Percentiles rank a stretch among this genome's conserved stretches.
Evolutionary conservation across 2,113 vertebrate genomes (phyloP).

Genomic region (Apodemus sylvaticus): DNA sequence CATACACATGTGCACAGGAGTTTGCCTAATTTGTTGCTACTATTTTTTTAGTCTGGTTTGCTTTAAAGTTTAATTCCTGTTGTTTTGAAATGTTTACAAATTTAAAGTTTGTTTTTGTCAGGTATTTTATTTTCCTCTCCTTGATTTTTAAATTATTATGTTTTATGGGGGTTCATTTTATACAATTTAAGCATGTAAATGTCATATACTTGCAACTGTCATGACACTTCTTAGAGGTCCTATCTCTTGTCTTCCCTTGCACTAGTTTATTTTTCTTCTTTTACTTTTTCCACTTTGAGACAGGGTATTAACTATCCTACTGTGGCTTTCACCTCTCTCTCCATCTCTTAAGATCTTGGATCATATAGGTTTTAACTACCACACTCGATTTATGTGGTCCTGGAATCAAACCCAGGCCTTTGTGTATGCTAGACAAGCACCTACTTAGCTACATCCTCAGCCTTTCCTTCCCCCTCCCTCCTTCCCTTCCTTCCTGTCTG

Average conservation of each 20-base stretch:
- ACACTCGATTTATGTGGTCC: too few species aligned
- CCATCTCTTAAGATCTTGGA: too few species aligned
- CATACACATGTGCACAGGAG: background rate
- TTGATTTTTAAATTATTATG: background rate
- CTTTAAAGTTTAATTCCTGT: background rate
- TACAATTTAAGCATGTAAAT: background rate
- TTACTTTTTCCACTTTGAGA: background rate
- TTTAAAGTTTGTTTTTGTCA: slow-evolving; percentile 19
- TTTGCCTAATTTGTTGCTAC: background rate
- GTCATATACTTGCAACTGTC: background rate
- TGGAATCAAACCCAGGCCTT: background rate
- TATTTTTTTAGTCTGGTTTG: background rate
- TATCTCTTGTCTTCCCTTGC: background rate
- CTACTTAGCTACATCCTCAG: background rate
- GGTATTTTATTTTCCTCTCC: slow-evolving; percentile 2
- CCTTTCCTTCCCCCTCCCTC: background rate
- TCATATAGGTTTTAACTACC: background rate
- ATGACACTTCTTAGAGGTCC: background rate
- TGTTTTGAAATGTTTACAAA: slow-evolving; percentile 17
- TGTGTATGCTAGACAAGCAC: background rate
- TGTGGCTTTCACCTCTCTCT: background rate
- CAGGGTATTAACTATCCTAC: background rate
- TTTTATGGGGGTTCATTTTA: background rate
- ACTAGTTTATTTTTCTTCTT: background rate
- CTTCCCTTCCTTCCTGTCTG: background rate